Evolutionary conservation across 2,113 vertebrate species (phyloP).

Genomic region (Mus pahari): DNA sequence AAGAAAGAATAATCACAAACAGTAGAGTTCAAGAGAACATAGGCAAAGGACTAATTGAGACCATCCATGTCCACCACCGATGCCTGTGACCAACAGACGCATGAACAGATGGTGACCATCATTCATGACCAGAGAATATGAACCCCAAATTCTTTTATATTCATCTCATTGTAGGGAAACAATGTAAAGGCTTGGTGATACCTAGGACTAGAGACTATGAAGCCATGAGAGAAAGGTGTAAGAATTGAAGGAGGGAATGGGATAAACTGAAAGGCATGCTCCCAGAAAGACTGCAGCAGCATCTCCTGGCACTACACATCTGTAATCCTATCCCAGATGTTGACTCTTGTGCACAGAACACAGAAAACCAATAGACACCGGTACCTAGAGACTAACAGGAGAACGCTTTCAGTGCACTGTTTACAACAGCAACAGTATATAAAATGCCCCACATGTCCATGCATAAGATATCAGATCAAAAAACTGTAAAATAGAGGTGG

Average conservation of each 20-base stretch:
- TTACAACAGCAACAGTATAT: neutral
- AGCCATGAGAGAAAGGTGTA: neutral
- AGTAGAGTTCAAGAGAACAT: neutral
- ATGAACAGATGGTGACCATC: neutral
- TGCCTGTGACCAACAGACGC: neutral
- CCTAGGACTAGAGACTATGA: neutral
- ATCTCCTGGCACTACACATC: neutral
- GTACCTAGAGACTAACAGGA: neutral
- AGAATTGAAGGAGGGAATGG: neutral
- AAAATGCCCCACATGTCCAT: no score
- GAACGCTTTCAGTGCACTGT: neutral
- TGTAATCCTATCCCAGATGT: no score
- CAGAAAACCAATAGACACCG: neutral
- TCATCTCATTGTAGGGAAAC: neutral
- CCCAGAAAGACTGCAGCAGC: neutral
- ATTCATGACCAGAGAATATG: neutral
- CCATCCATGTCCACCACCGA: neutral
- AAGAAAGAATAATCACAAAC: slow-evolving; percentile 1
- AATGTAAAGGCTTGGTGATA: neutral
- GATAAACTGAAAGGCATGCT: neutral
- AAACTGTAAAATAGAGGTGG: neutral
- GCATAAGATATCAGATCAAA: neutral
- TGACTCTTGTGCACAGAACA: neutral
- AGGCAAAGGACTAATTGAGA: neutral
- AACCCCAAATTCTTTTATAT: neutral